Evolutionary conservation across 2,888 invertebrate species (phyloP), one percentile per base, ranked within the genome.

Genomic region (Halictus quadricinctus): DNA sequence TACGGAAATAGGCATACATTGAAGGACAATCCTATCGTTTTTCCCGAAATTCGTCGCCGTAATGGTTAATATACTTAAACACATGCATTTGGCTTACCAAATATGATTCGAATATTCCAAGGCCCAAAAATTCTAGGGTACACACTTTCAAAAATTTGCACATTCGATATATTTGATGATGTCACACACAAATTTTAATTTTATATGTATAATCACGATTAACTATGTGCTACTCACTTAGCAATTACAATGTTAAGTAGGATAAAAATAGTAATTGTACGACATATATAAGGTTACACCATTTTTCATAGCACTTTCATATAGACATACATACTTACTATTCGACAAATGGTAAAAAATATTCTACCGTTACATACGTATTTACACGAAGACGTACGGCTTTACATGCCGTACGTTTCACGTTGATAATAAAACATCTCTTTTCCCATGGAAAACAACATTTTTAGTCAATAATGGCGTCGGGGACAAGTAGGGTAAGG

Each of bases 211-310:
- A 36, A 50, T 60, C 60, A 72, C n/a, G 41, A 60, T 69, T n/a
- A 76, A 29, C 50, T 76, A 69, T 25, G 36, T 25, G 46, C 72
- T 36, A 58, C 72, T 75, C 66, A 36, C 18, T 60, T 58, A 74
- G 46, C 69, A 54, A 41, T 80, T 84, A 84, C 64, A 76, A n/a
- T 54, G 69, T 83, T 80, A 80, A 84, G 72, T 85, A 79, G 46
- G 76, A 79, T 72, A 29, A 58, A 54, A 36, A 64, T 72, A 15
- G 77, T 78, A 78, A 72, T 58, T n/a, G 58, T 58, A n/a, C 10
- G 58, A 58, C 58, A 12, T 58, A 18, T 48, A 70, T 81, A 74
- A 25, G 21, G 73, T 74, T 82, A 84, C 70, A 54, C 25, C 25
- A 74, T 50, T 50, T 36, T 77, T 50, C 72, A 8, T 58, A 36